Percentiles rank a stretch among this genome's conserved stretches.
Conservation (phyloP, 2,888 invertebrate genomes). For the Dione vanillae region DNA sequence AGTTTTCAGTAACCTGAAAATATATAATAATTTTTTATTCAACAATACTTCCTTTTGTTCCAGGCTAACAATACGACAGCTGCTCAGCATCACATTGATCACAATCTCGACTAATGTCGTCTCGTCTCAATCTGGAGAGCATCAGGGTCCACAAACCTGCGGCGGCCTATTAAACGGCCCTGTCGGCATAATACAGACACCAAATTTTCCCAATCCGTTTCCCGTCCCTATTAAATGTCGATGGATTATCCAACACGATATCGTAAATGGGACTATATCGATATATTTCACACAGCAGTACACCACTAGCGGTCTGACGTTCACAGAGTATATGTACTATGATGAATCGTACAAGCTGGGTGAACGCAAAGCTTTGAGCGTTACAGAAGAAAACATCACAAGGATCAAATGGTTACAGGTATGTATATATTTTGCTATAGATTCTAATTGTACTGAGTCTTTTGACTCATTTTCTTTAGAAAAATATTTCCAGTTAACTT, state of each 20-base stretch:
- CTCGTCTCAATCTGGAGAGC: conserved; percentile 63
- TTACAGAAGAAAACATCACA: conserved; percentile 90
- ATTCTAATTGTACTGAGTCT: background rate
- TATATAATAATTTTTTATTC: too few species aligned
- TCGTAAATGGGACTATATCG: conserved; percentile 89
- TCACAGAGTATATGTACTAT: conserved; percentile 91
- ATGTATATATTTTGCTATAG: conserved; percentile 45
- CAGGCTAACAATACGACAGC: conserved; percentile 68
- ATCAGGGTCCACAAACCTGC: conserved; percentile 81
- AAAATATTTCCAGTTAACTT: too few species aligned
- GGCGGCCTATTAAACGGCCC: conserved; percentile 87
- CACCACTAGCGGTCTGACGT: conserved; percentile 90
- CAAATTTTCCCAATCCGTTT: conserved; percentile 93
- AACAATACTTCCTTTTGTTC: conserved; percentile 52
- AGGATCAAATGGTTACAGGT: conserved; percentile 85
- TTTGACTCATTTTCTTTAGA: too few species aligned
- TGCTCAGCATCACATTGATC: conserved; percentile 68
- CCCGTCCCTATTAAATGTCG: conserved; percentile 92
- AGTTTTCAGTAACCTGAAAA: too few species aligned
- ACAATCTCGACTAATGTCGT: conserved; percentile 60
- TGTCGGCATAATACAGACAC: conserved; percentile 90
- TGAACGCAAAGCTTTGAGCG: conserved; percentile 86
- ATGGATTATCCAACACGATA: conserved; percentile 93
- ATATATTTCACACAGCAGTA: conserved; percentile 95
- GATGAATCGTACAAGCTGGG: conserved; percentile 88